Evolutionary conservation across 1,140 invertebrate genomes (phyloP).

Genomic region (Caligus rogercresseyi): DNA sequence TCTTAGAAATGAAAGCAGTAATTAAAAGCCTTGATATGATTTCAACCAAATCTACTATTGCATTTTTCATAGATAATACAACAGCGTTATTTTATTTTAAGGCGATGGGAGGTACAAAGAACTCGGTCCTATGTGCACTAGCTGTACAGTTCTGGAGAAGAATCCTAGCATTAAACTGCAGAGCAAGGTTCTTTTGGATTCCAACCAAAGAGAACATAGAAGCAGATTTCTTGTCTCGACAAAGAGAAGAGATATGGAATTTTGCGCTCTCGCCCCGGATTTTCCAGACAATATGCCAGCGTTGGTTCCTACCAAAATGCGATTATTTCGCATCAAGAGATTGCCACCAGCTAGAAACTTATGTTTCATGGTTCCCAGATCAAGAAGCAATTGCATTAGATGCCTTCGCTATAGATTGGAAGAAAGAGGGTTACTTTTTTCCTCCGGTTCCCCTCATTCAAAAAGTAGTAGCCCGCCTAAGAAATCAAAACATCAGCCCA

Average conservation of each 20-base stretch:
- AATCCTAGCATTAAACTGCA: neutral
- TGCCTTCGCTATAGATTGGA: neutral
- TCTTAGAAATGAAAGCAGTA: neutral
- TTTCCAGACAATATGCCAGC: neutral
- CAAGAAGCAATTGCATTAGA: neutral
- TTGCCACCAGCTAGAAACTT: neutral
- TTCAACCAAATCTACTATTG: neutral
- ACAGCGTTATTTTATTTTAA: neutral
- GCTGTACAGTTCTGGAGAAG: neutral
- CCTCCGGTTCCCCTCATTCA: neutral
- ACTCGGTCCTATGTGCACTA: neutral
- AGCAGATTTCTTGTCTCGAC: neutral
- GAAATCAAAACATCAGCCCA: neutral
- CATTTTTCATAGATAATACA: neutral
- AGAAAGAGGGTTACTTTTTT: neutral
- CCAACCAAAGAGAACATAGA: neutral
- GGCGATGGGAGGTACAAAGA: neutral
- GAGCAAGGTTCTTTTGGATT: neutral
- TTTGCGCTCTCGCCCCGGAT: neutral
- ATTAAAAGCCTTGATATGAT: neutral
- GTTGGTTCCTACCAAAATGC: neutral
- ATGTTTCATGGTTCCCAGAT: neutral
- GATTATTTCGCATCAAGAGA: neutral
- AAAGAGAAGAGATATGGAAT: neutral
- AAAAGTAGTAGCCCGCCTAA: neutral